These are phyloP conservation scores for Osedax frankpressi DNA, from an alignment of 2,888 invertebrate genomes.

Conservation along the genomic window DNA sequence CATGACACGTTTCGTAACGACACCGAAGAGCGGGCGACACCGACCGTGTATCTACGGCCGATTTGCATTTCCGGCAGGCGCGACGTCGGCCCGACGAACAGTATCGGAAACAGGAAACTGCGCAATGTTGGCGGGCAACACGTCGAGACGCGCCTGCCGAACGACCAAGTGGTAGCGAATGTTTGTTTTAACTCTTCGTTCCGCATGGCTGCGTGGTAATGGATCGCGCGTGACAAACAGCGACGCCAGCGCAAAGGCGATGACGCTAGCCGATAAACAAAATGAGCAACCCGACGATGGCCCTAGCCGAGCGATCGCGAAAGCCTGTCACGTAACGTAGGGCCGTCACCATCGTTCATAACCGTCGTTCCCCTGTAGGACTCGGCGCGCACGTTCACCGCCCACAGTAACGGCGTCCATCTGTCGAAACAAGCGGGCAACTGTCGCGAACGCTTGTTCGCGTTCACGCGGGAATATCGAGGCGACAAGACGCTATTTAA, in stretches of 20 bases:
- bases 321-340: background rate
- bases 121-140: slow-evolving; percentile 3
- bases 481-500: slow-evolving; percentile 3
- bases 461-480: slow-evolving; percentile 2
- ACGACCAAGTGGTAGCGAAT: background rate
- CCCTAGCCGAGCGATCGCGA: background rate
- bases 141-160: background rate
- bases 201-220: background rate
- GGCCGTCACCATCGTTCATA: background rate
- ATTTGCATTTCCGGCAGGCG: slow-evolving; percentile 2
- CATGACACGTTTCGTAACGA: slow-evolving; percentile 5
- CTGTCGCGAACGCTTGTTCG: background rate
- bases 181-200: slow-evolving; percentile 8
- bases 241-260: background rate
- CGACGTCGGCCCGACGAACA: background rate
- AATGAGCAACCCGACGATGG: background rate
- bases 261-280: background rate
- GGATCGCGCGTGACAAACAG: background rate
- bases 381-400: background rate
- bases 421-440: slow-evolving; percentile 2
- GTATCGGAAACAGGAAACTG: slow-evolving; percentile 5
- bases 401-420: slow-evolving; percentile 6
- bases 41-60: background rate
- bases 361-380: background rate
- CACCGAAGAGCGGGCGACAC: background rate